Evolutionary conservation across 2,888 invertebrate genomes (phyloP).

Genomic region (Orgyia antiqua): DNA sequence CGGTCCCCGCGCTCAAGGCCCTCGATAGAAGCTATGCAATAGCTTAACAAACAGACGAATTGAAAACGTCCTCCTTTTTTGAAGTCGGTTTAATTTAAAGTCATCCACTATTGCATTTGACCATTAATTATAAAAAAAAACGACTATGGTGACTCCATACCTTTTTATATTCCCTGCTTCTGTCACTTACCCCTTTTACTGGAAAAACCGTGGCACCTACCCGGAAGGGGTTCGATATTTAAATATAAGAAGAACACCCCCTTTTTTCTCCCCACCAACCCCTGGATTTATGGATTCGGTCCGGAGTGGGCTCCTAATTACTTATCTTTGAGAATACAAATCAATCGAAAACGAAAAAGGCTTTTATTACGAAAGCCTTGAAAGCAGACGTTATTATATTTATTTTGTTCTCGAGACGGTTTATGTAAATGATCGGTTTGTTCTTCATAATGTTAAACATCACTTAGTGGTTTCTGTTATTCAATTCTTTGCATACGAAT

Average conservation of each 20-base stretch:
- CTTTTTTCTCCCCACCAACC: slow-evolving; percentile 54
- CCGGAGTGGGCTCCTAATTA: slow-evolving; percentile 70
- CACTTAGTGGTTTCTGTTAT: no score
- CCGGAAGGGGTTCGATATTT: slow-evolving; percentile 79
- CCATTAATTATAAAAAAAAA: no score
- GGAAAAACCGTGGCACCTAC: slow-evolving; percentile 79
- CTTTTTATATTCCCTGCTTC: slow-evolving; percentile 53
- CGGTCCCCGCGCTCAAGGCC: no score
- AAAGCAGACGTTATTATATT: slow-evolving; percentile 12
- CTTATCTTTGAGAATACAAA: slow-evolving; percentile 76
- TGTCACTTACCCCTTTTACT: slow-evolving; percentile 78
- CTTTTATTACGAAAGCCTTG: slow-evolving; percentile 18
- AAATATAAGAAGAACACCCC: slow-evolving; percentile 78
- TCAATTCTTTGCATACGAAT: no score
- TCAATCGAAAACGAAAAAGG: slow-evolving; percentile 60
- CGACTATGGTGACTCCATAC: slow-evolving; percentile 27
- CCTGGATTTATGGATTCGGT: slow-evolving; percentile 76
- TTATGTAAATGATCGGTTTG: slow-evolving; percentile 1
- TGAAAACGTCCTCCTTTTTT: no score
- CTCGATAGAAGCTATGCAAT: no score
- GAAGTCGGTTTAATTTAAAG: no score
- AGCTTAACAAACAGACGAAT: no score
- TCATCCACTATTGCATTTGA: no score
- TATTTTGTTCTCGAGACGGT: slow-evolving; percentile 9
- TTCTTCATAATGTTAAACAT: neutral